Evolutionary conservation across 2,888 invertebrate species (phyloP).

Genomic region (Norana najaformis): DNA sequence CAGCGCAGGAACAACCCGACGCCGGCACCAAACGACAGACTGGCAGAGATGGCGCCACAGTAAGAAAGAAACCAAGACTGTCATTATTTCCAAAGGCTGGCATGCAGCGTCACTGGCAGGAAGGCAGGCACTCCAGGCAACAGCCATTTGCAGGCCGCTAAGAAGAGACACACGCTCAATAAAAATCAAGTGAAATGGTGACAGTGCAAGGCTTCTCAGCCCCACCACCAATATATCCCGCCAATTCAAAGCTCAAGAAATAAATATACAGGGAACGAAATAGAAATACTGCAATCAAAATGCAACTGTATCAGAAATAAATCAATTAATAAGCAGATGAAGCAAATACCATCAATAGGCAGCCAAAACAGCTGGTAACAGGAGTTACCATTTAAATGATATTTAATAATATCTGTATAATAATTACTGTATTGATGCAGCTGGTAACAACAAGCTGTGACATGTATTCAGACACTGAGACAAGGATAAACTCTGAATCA

Average conservation of each 20-base stretch:
- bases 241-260: too few relatives aligned
- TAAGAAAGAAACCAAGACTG: constrained; percentile 7
- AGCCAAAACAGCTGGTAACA: too few relatives aligned
- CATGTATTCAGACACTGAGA: not conserved
- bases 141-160: not conserved
- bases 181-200: constrained; percentile 10
- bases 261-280: too few relatives aligned
- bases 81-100: not conserved
- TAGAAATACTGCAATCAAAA: not conserved
- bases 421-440: too few relatives aligned
- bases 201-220: not conserved
- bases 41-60: constrained; percentile 7
- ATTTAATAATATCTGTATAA: too few relatives aligned
- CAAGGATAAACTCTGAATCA: not conserved
- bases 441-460: not conserved
- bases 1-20: not conserved
- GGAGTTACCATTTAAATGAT: too few relatives aligned
- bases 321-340: not conserved
- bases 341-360: not conserved
- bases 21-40: not conserved
- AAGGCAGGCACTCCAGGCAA: not conserved
- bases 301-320: not conserved
- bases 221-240: not conserved
- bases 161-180: not conserved
- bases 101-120: not conserved